Conservation (phyloP, 2,888 invertebrate genomes). For the Tipula lateralis region DNA sequence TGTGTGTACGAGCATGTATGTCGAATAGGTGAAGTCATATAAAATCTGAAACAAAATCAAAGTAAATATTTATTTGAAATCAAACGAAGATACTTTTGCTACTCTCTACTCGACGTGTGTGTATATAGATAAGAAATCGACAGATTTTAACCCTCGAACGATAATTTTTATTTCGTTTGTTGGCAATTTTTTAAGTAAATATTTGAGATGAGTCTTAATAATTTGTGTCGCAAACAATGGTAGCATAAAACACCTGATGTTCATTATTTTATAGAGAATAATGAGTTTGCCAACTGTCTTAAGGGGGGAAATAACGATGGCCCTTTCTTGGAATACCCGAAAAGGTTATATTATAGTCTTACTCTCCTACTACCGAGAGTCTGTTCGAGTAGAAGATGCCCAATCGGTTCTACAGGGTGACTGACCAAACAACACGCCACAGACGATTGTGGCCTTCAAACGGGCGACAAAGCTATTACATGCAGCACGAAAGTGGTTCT, state of each 20-base stretch:
- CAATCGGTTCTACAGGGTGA: too few relatives aligned
- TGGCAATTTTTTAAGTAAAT: neutral
- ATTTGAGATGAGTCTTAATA: neutral
- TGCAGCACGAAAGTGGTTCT: too few relatives aligned
- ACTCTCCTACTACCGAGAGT: too few relatives aligned
- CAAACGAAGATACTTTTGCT: neutral
- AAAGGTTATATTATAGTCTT: too few relatives aligned
- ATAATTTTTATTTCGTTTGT: neutral
- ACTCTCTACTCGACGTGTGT: neutral
- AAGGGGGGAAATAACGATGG: too few relatives aligned
- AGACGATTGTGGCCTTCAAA: too few relatives aligned
- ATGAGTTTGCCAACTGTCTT: too few relatives aligned
- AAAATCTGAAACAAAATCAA: neutral
- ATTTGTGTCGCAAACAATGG: neutral
- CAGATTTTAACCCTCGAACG: neutral
- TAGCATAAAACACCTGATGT: neutral
- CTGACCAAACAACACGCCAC: too few relatives aligned
- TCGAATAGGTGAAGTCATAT: neutral
- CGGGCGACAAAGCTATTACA: too few relatives aligned
- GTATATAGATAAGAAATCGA: neutral
- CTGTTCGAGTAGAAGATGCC: too few relatives aligned
- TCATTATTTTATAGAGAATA: too few relatives aligned
- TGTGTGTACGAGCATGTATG: neutral
- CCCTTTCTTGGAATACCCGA: too few relatives aligned
- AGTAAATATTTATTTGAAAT: neutral